Percentiles rank a stretch among this genome's conserved stretches.
phyloP scores from a whole-genome alignment of 2,797 vertebrate species.

The Cheirogaleus major region DNA sequence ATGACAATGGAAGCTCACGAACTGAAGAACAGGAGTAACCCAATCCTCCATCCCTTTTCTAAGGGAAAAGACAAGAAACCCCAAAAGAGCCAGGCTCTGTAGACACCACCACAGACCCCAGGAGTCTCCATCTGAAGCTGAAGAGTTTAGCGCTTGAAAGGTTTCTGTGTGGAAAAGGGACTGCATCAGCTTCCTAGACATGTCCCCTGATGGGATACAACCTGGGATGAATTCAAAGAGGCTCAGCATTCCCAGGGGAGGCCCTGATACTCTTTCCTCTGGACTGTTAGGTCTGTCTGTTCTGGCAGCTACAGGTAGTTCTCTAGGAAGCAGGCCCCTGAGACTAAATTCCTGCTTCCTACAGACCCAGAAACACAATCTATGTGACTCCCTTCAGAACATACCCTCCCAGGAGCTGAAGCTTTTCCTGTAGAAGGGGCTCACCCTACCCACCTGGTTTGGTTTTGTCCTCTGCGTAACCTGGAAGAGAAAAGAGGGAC shows the following conservation, averaged over 20 bases:
- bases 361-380: neutral
- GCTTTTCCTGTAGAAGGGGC: neutral
- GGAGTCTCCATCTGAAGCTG: neutral
- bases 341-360: neutral
- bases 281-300: too few relatives aligned
- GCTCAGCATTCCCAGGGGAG: neutral
- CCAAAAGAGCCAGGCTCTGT: neutral
- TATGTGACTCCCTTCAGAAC: neutral
- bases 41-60: neutral
- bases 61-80: neutral
- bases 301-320: neutral
- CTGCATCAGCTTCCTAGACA: neutral
- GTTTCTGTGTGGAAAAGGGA: neutral
- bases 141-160: neutral
- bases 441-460: conserved; percentile 30
- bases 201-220: neutral
- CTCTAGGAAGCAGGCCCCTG: neutral
- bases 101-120: neutral
- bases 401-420: neutral
- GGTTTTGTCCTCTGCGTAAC: neutral
- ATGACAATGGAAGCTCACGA: neutral
- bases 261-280: neutral
- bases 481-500: conserved; percentile 45
- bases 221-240: neutral
- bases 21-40: neutral